A percentile compares a stretch with the other conserved stretches of the same genome.
Evolutionary conservation across 2,797 vertebrate species (phyloP).

Genomic region (Tauraco hartlaubi): DNA sequence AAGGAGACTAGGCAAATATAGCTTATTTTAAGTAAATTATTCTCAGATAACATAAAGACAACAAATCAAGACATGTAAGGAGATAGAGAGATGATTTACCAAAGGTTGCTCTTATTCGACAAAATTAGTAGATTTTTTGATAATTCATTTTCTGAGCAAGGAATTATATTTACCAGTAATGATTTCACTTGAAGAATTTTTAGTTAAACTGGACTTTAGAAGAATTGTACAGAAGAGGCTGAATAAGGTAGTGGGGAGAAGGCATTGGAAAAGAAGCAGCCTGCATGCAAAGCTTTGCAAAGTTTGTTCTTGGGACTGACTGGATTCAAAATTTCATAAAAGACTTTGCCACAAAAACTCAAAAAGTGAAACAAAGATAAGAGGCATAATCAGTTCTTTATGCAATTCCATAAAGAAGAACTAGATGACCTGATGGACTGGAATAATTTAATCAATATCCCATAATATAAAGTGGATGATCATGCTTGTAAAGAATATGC

Average conservation of each 20-base stretch:
- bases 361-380: neutral
- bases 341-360: neutral
- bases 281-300: neutral
- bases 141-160: neutral
- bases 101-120: neutral
- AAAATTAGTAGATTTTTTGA: neutral
- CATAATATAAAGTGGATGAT: neutral
- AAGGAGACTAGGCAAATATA: neutral
- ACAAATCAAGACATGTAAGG: neutral
- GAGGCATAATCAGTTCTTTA: neutral
- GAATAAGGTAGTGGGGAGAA: neutral
- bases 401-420: neutral
- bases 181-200: neutral
- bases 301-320: neutral
- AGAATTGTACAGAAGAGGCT: neutral
- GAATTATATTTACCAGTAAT: neutral
- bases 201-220: neutral
- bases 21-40: constrained; percentile 29
- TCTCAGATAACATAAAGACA: neutral
- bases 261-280: neutral
- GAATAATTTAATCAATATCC: neutral
- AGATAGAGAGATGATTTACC: neutral
- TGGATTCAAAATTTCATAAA: neutral
- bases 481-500: neutral
- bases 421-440: neutral